Conservation (phyloP, 2,888 invertebrate species). For the Congeria kusceri region DNA sequence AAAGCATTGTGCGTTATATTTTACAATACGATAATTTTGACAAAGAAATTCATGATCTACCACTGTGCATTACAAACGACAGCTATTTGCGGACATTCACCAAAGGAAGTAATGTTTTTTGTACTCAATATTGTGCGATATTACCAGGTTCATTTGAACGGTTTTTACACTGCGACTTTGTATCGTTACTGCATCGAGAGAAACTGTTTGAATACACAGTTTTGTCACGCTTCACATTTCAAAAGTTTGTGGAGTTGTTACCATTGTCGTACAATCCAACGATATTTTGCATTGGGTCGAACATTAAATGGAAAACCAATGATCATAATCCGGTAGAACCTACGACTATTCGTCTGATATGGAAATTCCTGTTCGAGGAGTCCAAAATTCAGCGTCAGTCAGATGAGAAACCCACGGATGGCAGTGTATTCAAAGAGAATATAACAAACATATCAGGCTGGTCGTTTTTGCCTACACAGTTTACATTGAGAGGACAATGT, state of each 20-base stretch:
- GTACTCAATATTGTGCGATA: constrained; percentile 16
- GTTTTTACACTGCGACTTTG: neutral
- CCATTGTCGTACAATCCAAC: neutral
- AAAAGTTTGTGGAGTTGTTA: neutral
- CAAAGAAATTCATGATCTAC: constrained; percentile 42
- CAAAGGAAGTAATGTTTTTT: constrained; percentile 10
- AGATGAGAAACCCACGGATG: too few relatives aligned
- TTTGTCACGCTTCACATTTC: neutral
- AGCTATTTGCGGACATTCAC: constrained; percentile 26
- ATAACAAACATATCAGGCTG: too few relatives aligned
- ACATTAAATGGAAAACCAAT: neutral
- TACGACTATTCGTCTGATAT: too few relatives aligned
- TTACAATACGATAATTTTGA: neutral
- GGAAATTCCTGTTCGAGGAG: too few relatives aligned
- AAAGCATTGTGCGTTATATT: too few relatives aligned
- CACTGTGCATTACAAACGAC: constrained; percentile 56
- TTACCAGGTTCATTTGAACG: neutral
- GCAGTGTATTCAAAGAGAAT: too few relatives aligned
- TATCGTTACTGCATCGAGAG: neutral
- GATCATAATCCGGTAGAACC: too few relatives aligned
- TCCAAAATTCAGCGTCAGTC: too few relatives aligned
- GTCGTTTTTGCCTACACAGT: too few relatives aligned
- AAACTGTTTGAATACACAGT: neutral
- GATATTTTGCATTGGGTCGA: neutral
- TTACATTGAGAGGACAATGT: too few relatives aligned